Percentiles rank a stretch among this genome's conserved stretches.
Conservation (phyloP, 2,797 vertebrate genomes). For the Semaprochilodus insignis region DNA sequence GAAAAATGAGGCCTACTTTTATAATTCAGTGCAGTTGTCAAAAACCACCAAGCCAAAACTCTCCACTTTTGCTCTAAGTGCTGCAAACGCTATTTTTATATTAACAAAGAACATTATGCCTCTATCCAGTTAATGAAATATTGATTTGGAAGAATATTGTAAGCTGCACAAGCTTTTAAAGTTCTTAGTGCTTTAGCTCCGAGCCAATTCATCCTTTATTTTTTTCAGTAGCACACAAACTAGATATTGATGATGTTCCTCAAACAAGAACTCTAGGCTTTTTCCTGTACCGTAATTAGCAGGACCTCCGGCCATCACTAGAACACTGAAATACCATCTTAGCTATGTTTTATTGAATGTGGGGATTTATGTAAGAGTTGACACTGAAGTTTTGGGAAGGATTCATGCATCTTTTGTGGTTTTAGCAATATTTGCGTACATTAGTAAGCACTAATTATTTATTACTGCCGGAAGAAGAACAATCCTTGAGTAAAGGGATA, state of each 20-base stretch:
- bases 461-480: neutral
- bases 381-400: slow-evolving; percentile 6
- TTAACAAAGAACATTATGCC: slow-evolving; percentile 66
- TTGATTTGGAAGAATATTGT: slow-evolving; percentile 79
- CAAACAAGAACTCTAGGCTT: slow-evolving; percentile 39
- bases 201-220: slow-evolving; percentile 71
- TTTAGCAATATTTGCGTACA: neutral
- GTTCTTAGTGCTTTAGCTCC: slow-evolving; percentile 66
- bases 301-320: slow-evolving; percentile 44
- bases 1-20: neutral
- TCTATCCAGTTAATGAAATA: slow-evolving; percentile 79
- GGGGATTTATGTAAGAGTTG: slow-evolving; percentile 5
- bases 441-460: neutral
- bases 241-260: slow-evolving; percentile 55
- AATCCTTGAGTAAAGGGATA: neutral
- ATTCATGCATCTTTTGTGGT: neutral
- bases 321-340: slow-evolving; percentile 46
- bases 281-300: slow-evolving; percentile 54
- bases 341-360: slow-evolving; percentile 64
- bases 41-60: neutral
- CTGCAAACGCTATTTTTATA: slow-evolving; percentile 56
- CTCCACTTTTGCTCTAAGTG: slow-evolving; percentile 21
- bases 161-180: slow-evolving; percentile 71
- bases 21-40: slow-evolving; percentile 17
- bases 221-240: slow-evolving; percentile 59